Evolutionary conservation across 1,140 invertebrate genomes (phyloP), one percentile per base, ranked within the genome.

Genomic region (Drosophila elegans): DNA sequence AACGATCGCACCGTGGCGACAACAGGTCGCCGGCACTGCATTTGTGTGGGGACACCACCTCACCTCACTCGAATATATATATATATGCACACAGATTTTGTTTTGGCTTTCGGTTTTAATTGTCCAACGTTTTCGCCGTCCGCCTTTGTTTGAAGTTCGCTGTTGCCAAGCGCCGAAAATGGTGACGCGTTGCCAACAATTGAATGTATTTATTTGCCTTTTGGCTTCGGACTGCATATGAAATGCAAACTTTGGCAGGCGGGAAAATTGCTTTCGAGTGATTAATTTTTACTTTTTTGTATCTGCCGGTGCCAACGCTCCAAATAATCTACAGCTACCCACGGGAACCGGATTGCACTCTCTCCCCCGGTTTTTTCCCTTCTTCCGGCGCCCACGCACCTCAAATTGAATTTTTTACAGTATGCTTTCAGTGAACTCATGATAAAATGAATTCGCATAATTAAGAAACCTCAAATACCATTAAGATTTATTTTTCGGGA

Each of bases 111-210:
- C 48, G 12, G 41, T 52, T 64, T 64, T 56, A 49, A 60, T 68
- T 60, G 61, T 55, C 36, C 16, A 56, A 71, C 64, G 46, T 71
- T 56, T 62, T 53, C 51, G 60, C 25, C 12, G 54, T 48, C 41
- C 38, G 45, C 12, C 69, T 84, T 84, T 77, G 59, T 61, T 64
- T 60, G 32, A 16, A 34, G 27, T 39, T 67, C 3, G 53, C 46
- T 85, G 82, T 86, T 86, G 83, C 67, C 53, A 79, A 51, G 83
- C 61, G 44, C 64, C 72, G 10, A 69, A 45, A 11, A 45, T 59
- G 59, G 83, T 68, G 41, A 72, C 56, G 57, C 69, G 21, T 36
- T 55, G 62, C 54, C 73, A 76, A 45, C 56, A 69, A 77, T 42
- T 67, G 54, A 76, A 76, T 44, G 63, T 38, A 45, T 67, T 68